phyloP scores from a whole-genome alignment of 1,140 invertebrate species.

The Sesamia nonagrioides region DNA sequence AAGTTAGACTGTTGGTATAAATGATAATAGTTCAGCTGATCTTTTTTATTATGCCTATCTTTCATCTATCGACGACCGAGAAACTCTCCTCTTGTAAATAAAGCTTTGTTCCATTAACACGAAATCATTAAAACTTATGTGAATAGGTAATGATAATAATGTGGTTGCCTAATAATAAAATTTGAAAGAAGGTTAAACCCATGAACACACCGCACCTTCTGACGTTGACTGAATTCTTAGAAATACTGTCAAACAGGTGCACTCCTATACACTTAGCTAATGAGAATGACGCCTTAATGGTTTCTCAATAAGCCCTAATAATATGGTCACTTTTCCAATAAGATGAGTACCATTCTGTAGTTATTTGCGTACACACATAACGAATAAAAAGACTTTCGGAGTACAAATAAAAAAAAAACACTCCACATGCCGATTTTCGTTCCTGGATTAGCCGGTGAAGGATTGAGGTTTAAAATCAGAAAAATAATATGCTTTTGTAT shows the following conservation, averaged over 20 bases:
- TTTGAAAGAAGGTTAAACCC: background rate
- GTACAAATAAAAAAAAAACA: too few relatives aligned
- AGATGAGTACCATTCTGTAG: background rate
- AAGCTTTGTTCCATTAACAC: background rate
- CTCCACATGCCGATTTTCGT: too few relatives aligned
- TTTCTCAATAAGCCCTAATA: background rate
- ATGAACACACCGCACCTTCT: background rate
- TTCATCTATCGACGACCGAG: too few relatives aligned
- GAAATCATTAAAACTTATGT: background rate
- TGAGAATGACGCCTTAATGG: background rate
- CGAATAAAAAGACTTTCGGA: too few relatives aligned
- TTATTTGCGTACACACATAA: background rate
- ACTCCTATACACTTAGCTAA: constrained; percentile 12
- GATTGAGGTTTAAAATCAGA: background rate
- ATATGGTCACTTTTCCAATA: background rate
- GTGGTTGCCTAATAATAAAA: background rate
- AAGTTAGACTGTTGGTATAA: background rate
- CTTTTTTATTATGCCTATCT: too few relatives aligned
- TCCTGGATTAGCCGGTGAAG: background rate
- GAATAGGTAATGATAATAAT: background rate
- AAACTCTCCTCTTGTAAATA: background rate
- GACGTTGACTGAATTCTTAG: background rate
- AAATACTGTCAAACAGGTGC: background rate
- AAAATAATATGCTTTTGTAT: background rate
- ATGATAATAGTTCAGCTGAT: background rate